Base-by-base conservation (phyloP, 2,888 invertebrate genomes). In the Patella caerulea region DNA sequence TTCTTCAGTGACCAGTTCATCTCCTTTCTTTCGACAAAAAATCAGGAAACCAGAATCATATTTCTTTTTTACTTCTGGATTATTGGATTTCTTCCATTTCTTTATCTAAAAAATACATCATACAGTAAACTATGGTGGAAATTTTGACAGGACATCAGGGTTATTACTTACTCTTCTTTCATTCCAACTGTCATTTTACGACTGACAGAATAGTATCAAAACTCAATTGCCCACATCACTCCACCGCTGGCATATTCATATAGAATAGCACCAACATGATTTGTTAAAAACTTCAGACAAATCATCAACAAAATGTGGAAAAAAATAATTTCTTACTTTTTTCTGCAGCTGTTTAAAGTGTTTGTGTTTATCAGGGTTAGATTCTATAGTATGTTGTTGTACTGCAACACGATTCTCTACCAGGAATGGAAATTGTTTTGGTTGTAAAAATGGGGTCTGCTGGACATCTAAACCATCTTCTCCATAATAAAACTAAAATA, bases 371-470 rank as follows among this genome's bases (percentile, higher is more conserved):
- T 73, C 74, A 14, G 59, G 15, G 14, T 73, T 71, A 52, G 71
- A 17, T 14, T 12, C 14, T 12, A 24, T 55, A 24, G 11, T 69
- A 69, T 72, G 34, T 72, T 70, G 81, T 14, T 77, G n/a, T 17
- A 80, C 75, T 24, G 94, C 95, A 7, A 94, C 76, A 72, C 82
- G 81, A 84, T 99, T 99, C 54, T 95, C 94, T n/a, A 95, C 94
- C 11, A 99, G 93, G 90, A 99, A 97, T 24, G 94, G 93, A 56
- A 97, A 92, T 87, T 96, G 96, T 74, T 95, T 94, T 65, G 94
- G 89, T 75, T 94, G 95, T 17, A 99, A 93, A 91, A 96, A 98
- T 85, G 96, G 96, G 0, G 96, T 95, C 91, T 96, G 97, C 0
- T 95, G 93, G 72, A 99, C 95, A 88, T 99, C 99, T 82, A 93